Evolutionary conservation across 2,888 invertebrate genomes (phyloP).

Genomic region (Ophion ventricosus): DNA sequence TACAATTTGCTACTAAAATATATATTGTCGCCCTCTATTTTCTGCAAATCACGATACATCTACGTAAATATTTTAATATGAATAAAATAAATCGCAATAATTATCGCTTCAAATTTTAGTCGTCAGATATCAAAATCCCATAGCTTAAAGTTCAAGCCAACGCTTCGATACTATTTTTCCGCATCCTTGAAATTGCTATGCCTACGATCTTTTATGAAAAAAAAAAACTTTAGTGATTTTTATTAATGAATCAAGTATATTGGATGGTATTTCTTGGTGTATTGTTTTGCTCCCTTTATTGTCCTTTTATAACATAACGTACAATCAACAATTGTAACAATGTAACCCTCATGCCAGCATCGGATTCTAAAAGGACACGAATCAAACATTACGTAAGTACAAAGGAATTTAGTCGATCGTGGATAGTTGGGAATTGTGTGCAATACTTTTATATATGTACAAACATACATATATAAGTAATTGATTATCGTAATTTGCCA

Average conservation of each 20-base stretch:
- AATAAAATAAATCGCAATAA: too few species aligned
- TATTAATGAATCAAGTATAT: neutral
- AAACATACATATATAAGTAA: neutral
- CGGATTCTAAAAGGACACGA: conserved; percentile 70
- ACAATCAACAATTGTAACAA: conserved; percentile 74
- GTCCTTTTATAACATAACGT: conserved; percentile 75
- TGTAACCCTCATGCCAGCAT: conserved; percentile 70
- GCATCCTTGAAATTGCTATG: too few species aligned
- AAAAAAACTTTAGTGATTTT: neutral
- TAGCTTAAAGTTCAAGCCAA: too few species aligned
- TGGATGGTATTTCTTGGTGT: conserved; percentile 31
- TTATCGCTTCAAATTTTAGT: too few species aligned
- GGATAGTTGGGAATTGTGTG: conserved; percentile 45
- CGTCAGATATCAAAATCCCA: too few species aligned
- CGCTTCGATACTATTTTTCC: too few species aligned
- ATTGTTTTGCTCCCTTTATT: conserved; percentile 82
- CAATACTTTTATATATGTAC: conserved; percentile 35
- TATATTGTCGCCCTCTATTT: too few species aligned
- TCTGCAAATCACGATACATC: too few species aligned
- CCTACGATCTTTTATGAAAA: neutral
- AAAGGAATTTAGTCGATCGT: conserved; percentile 69
- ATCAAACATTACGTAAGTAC: conserved; percentile 62
- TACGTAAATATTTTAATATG: too few species aligned
- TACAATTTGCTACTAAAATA: too few species aligned
- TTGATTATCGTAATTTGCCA: neutral